phyloP scores from a whole-genome alignment of 2,888 invertebrate genomes.

The Rhagium mordax region DNA sequence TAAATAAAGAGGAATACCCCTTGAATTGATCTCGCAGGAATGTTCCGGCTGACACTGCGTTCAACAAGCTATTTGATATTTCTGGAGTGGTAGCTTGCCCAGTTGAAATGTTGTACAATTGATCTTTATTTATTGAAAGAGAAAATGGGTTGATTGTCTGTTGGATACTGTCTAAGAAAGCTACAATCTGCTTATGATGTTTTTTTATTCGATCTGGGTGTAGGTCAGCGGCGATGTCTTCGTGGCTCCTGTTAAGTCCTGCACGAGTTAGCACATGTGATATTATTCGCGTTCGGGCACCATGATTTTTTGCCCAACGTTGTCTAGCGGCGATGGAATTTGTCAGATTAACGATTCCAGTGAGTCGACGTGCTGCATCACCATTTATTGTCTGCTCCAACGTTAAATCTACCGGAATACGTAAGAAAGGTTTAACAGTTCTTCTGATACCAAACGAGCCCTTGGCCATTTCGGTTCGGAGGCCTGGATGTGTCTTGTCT shows the following conservation, averaged over 20 bases:
- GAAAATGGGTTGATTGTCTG: no score
- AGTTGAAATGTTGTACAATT: constrained; percentile 34
- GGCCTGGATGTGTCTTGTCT: constrained; percentile 24
- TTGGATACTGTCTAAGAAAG: no score
- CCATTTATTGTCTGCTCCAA: constrained; percentile 58
- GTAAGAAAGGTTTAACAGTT: constrained; percentile 42
- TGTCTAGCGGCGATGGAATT: constrained; percentile 44
- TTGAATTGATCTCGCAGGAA: constrained; percentile 36
- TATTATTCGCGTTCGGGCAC: constrained; percentile 39
- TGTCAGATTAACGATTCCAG: constrained; percentile 20
- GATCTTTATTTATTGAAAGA: neutral
- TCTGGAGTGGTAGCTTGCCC: constrained; percentile 32
- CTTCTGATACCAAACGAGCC: constrained; percentile 46
- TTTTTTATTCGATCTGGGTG: constrained; percentile 1
- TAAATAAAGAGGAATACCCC: no score
- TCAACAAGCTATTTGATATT: constrained; percentile 24
- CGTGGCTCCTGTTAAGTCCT: neutral
- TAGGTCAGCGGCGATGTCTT: constrained; percentile 18
- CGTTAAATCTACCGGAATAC: no score
- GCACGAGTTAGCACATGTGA: neutral
- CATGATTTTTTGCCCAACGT: constrained; percentile 43
- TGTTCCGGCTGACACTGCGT: constrained; percentile 23
- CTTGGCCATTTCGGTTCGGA: constrained; percentile 28
- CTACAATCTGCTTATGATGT: neutral
- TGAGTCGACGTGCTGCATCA: constrained; percentile 49